phyloP scores from a whole-genome alignment of 2,797 vertebrate genomes.

The Heliangelus exortis region DNA sequence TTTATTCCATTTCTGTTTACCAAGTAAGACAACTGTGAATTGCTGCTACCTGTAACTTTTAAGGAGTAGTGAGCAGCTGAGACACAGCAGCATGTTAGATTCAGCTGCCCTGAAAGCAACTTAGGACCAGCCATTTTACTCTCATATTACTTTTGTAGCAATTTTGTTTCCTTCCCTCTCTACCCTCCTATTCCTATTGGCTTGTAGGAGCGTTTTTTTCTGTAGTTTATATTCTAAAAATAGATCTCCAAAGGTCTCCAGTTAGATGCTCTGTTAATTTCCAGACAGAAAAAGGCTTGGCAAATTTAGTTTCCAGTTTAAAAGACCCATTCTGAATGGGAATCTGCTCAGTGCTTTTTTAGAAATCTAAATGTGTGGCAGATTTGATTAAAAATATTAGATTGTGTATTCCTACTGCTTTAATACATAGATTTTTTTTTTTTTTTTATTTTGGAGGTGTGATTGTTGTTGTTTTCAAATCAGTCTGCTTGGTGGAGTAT shows the following conservation, averaged over 20 bases:
- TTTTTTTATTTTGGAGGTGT: background rate
- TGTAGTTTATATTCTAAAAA: background rate
- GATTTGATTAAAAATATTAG: background rate
- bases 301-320: background rate
- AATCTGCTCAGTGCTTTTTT: background rate
- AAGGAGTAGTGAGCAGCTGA: background rate
- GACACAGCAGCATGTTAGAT: background rate
- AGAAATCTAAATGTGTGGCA: background rate
- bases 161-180: background rate
- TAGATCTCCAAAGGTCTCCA: background rate
- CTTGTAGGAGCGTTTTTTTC: background rate
- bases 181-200: background rate
- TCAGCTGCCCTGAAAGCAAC: background rate
- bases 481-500: background rate
- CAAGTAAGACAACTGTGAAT: background rate
- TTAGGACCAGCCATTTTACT: background rate
- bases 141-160: background rate
- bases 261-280: background rate
- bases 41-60: background rate
- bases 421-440: background rate
- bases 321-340: background rate
- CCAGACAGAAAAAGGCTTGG: background rate
- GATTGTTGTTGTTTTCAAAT: background rate
- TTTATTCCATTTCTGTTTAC: background rate
- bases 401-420: background rate